phyloP scores from a whole-genome alignment of 2,888 invertebrate genomes.

The Steinernema hermaphroditum region DNA sequence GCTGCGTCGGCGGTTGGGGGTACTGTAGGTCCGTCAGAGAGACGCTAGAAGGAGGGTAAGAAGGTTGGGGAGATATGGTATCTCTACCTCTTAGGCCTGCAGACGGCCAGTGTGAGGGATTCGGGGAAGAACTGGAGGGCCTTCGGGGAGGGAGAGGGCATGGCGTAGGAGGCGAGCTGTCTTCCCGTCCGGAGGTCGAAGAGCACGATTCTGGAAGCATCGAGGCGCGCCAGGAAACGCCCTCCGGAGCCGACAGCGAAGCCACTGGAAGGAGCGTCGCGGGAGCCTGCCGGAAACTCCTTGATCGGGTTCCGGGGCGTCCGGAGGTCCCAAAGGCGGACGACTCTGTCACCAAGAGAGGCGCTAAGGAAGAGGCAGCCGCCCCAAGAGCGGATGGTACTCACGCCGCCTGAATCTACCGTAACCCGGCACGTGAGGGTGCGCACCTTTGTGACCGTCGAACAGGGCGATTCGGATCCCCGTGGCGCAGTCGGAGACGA shows the following conservation, averaged over 20 bases:
- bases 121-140: constrained; percentile 9
- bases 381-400: constrained; percentile 4
- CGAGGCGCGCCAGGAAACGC: not conserved
- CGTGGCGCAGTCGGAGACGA: constrained; percentile 14
- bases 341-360: not conserved
- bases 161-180: not conserved
- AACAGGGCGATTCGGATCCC: not conserved
- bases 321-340: constrained; percentile 17
- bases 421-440: not conserved
- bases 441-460: constrained; percentile 7
- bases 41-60: not conserved
- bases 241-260: constrained; percentile 10
- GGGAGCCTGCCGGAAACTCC: not conserved
- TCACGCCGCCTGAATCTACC: constrained; percentile 13
- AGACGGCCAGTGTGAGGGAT: not conserved
- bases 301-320: constrained; percentile 10
- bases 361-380: constrained; percentile 11
- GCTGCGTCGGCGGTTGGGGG: not conserved
- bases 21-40: constrained; percentile 17
- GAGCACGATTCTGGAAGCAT: not conserved
- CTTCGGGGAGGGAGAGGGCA: not conserved
- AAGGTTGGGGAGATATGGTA: no score
- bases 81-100: not conserved
- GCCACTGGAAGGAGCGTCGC: not conserved
- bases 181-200: not conserved